Conservation (phyloP, 2,888 invertebrate genomes). For the Drosophila robusta region DNA sequence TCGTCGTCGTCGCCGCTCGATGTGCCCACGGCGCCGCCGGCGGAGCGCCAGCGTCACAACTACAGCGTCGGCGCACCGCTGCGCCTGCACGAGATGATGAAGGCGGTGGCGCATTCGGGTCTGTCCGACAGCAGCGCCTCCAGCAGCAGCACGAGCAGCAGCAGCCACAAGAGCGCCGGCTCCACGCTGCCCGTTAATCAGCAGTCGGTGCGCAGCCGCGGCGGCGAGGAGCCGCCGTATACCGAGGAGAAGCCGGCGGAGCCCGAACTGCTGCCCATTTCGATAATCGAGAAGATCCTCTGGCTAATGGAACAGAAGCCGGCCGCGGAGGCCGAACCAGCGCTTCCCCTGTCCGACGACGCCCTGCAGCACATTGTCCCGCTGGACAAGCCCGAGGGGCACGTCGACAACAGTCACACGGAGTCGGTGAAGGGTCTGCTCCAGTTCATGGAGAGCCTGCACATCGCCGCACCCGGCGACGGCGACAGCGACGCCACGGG, state of each 20-base stretch:
- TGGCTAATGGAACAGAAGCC: conserved; percentile 29
- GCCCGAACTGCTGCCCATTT: not conserved
- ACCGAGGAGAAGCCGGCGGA: conserved; percentile 1
- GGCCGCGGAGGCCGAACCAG: not conserved
- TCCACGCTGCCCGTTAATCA: conserved; percentile 20
- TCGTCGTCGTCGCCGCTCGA: conserved; percentile 20
- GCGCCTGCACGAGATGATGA: conserved; percentile 37
- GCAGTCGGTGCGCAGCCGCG: conserved; percentile 35
- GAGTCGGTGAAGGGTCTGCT: conserved; percentile 20
- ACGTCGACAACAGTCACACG: not conserved
- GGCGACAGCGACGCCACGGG: not conserved
- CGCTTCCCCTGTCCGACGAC: not conserved
- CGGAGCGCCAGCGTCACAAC: conserved; percentile 1
- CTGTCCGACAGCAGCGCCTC: conserved; percentile 41
- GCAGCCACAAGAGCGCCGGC: conserved; percentile 22
- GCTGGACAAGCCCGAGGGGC: not conserved
- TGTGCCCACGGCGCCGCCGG: conserved; percentile 25
- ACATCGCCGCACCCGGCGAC: conserved; percentile 14
- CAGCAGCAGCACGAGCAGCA: conserved; percentile 44
- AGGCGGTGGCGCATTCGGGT: conserved; percentile 34
- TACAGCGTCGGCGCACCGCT: conserved; percentile 14
- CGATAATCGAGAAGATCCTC: conserved; percentile 23
- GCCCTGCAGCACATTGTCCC: not conserved
- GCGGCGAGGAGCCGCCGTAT: conserved; percentile 20
- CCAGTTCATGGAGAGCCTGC: conserved; percentile 20